Percentiles rank a stretch among this genome's conserved stretches.
Conservation (phyloP, 2,113 vertebrate species). For the Raphicerus campestris region DNA sequence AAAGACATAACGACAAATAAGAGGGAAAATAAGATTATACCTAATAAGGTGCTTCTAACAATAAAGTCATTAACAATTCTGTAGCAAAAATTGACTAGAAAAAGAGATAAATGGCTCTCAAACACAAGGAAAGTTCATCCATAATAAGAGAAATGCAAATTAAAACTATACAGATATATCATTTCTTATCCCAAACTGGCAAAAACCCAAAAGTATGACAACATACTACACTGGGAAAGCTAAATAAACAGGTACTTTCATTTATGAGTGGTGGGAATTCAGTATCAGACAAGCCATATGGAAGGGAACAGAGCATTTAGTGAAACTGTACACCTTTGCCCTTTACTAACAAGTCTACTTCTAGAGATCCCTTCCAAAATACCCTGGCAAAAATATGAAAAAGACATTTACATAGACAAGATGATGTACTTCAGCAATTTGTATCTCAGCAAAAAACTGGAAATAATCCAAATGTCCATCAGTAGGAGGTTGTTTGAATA, state of each 20-base stretch:
- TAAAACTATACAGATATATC: not conserved
- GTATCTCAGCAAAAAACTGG: not conserved
- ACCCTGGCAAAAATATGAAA: constrained; percentile 2
- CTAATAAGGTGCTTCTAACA: not conserved
- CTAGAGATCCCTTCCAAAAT: not conserved
- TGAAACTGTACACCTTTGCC: not conserved
- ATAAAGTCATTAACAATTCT: not conserved
- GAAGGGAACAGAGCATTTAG: not conserved
- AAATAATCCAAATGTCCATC: not conserved
- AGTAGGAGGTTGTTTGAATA: not conserved
- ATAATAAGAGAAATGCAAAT: not conserved
- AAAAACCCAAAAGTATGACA: not conserved
- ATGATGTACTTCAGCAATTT: not conserved
- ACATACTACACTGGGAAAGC: not conserved
- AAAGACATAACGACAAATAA: not conserved
- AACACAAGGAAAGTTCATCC: not conserved
- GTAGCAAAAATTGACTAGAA: not conserved
- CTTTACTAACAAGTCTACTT: not conserved
- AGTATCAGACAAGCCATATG: not conserved
- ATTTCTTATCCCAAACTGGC: not conserved
- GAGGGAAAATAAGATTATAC: not conserved
- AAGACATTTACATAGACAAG: not conserved
- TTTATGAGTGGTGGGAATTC: not conserved
- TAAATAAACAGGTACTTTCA: constrained; percentile 5
- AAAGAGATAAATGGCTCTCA: not conserved